Base-by-base conservation (phyloP, 2,888 invertebrate species). In the Biston stratarius region DNA sequence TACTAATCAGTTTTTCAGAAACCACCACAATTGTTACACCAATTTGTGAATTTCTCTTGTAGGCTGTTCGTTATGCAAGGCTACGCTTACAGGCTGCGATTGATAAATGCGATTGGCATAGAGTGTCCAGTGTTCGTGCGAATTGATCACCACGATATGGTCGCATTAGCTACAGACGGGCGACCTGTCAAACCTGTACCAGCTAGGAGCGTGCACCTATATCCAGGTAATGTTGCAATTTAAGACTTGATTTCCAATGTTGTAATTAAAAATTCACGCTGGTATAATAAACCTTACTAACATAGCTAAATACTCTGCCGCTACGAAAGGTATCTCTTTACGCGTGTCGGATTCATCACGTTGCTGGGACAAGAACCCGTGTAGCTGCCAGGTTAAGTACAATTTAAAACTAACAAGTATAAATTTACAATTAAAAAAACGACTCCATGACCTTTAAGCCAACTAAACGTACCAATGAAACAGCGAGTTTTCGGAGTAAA, bases 101-200 rank as follows among this genome's bases (percentile, higher is more conserved):
- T 95, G 60, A 91, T 95, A 62, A 95, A 95, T 69, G 94, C 94
- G 2, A 89, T 94, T 34, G 94, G 94, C 12, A 82, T 95, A 5
- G 91, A 92, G 64, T 95, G 95, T 73, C 94, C 95, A 0, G 77
- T 94, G 10, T 77, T 83, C 44, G 71, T 95, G 12, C 89, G 87
- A 8, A 84, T 95, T 49, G 90, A 95, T 61, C 79, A 84, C 6
- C 95, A 95, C 76, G 86, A 85, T n/a, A 77, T 95, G 81, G 84
- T 85, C 11, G 85, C 95, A 24, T 94, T 95, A 61, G 91, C 95
- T 0, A 84, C 88, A 0, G 95, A 95, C 71, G 95, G 95, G 0
- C 88, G 84, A 75, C 86, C 94, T 0, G 90, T 95, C 5, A 87
- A 91, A 76, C 94, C 95, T 1, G 83, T 87, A 8, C 69, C 78